Conservation (phyloP, 2,888 invertebrate species). For the Venusia cambrica region DNA sequence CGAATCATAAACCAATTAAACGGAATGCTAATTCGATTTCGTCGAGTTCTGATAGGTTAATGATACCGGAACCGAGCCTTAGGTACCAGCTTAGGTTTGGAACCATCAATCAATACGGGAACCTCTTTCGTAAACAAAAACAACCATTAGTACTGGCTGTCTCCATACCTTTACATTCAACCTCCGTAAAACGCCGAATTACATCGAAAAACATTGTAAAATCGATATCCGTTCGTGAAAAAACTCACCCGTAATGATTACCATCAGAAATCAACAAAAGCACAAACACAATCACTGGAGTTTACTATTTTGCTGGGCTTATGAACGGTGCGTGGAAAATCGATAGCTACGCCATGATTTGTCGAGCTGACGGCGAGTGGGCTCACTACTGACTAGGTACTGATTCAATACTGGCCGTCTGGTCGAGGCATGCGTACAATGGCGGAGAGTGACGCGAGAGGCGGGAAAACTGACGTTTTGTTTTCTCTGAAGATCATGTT, state of each 20-base stretch:
- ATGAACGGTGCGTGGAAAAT: slow-evolving; percentile 57
- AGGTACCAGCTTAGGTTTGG: slow-evolving; percentile 44
- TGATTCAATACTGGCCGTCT: slow-evolving; percentile 69
- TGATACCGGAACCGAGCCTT: slow-evolving; percentile 16
- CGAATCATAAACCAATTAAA: slow-evolving; percentile 6
- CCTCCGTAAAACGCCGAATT: slow-evolving; percentile 44
- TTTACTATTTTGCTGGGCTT: slow-evolving; percentile 48
- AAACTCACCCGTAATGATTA: slow-evolving; percentile 16
- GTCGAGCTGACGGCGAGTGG: slow-evolving; percentile 34
- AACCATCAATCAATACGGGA: slow-evolving; percentile 40
- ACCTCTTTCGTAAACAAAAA: slow-evolving; percentile 58
- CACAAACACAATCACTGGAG: slow-evolving; percentile 48
- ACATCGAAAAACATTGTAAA: slow-evolving; percentile 2
- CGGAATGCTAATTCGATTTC: slow-evolving; percentile 9
- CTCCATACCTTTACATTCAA: slow-evolving; percentile 41
- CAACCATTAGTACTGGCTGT: slow-evolving; percentile 36
- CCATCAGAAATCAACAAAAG: slow-evolving; percentile 13
- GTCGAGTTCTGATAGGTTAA: slow-evolving; percentile 19
- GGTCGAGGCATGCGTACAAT: slow-evolving; percentile 65
- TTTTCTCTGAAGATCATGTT: slow-evolving; percentile 44
- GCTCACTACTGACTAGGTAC: slow-evolving; percentile 59
- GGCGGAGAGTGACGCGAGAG: slow-evolving; percentile 39
- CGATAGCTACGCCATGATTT: slow-evolving; percentile 61
- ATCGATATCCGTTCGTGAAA: background rate
- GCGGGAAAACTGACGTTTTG: slow-evolving; percentile 70